These are phyloP conservation scores for Drosophila setosimentum DNA, from an alignment of 2,888 invertebrate species.

Conservation along the genomic window DNA sequence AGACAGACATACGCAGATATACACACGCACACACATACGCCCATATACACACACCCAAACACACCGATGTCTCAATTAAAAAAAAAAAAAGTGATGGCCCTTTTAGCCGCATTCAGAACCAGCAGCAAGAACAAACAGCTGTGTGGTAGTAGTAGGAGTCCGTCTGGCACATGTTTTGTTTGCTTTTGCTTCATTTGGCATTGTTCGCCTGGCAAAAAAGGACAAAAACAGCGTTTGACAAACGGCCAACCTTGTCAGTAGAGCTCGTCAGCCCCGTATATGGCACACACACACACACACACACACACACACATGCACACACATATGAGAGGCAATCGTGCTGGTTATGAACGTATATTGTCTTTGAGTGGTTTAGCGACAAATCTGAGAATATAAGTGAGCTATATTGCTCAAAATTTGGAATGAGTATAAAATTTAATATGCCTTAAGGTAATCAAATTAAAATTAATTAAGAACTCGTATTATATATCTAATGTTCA, in stretches of 20 bases:
- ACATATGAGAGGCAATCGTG: conserved; percentile 18
- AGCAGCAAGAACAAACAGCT: conserved; percentile 30
- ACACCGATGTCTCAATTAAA: conserved; percentile 78
- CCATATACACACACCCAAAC: conserved; percentile 38
- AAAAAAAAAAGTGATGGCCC: conserved; percentile 67
- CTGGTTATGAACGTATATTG: conserved; percentile 12
- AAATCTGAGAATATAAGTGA: not conserved
- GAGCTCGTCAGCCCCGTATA: conserved; percentile 4
- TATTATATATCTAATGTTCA: not conserved
- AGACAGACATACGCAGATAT: conserved; percentile 36
- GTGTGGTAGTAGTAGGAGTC: conserved; percentile 35
- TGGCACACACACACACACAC: not conserved
- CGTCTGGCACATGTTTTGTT: conserved; percentile 71
- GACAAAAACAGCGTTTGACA: conserved; percentile 54
- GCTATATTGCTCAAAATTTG: not conserved
- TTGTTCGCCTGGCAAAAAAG: conserved; percentile 58
- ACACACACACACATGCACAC: not conserved
- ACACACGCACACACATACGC: conserved; percentile 48
- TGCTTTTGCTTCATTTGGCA: conserved; percentile 73
- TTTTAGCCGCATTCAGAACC: conserved; percentile 37
- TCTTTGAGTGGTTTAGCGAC: conserved; percentile 1
- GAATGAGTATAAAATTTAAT: not conserved
- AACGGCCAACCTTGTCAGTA: conserved; percentile 52
- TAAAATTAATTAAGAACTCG: not conserved
- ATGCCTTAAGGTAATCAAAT: not conserved